phyloP scores from a whole-genome alignment of 2,113 vertebrate genomes.

The Rattus rattus region DNA sequence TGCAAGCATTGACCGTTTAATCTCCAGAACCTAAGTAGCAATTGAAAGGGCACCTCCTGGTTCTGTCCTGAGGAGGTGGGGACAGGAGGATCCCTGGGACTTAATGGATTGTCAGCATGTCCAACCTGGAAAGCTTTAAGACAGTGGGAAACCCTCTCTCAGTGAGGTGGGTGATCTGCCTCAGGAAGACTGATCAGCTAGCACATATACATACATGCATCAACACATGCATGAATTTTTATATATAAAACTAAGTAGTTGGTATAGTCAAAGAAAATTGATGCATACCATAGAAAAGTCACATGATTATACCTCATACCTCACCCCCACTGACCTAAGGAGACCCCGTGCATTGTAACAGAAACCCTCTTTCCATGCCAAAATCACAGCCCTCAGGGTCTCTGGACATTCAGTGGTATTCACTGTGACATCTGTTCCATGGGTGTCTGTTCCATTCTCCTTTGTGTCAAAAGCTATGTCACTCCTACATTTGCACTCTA shows the following conservation, averaged over 20 bases:
- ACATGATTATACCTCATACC: not conserved
- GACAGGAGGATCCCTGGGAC: not conserved
- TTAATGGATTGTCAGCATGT: not conserved
- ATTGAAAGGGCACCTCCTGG: not conserved
- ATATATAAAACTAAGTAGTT: not conserved
- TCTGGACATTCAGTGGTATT: constrained; percentile 21
- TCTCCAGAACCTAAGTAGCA: not conserved
- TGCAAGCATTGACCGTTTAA: not conserved
- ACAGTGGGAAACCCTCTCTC: too few relatives aligned
- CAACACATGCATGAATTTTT: too few relatives aligned
- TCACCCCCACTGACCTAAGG: not conserved
- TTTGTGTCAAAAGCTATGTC: constrained; percentile 47
- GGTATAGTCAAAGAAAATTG: not conserved
- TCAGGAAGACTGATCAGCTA: too few relatives aligned
- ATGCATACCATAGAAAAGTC: not conserved
- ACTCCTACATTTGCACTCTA: not conserved
- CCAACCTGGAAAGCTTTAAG: not conserved
- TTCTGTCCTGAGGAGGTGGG: too few relatives aligned
- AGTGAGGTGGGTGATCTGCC: not conserved
- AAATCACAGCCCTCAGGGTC: not conserved
- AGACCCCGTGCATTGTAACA: not conserved
- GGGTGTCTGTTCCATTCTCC: not conserved
- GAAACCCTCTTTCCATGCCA: constrained; percentile 11
- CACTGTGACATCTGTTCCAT: constrained; percentile 36
- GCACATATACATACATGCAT: not conserved